A percentile compares a stretch with the other conserved stretches of the same genome.
Conservation (phyloP, 2,888 invertebrate genomes). For the Odontothrips loti region DNA sequence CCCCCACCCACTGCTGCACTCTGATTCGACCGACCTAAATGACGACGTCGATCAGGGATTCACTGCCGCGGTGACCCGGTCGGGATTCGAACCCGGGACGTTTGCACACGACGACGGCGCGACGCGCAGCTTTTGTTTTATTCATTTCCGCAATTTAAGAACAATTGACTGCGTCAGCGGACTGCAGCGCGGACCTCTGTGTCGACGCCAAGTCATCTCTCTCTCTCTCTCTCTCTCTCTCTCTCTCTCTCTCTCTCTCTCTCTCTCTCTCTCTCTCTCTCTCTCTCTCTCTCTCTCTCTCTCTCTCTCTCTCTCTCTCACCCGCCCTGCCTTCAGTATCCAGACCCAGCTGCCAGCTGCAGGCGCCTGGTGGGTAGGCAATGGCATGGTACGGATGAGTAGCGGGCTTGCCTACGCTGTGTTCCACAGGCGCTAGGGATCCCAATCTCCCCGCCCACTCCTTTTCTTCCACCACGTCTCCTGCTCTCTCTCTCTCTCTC, state of each 20-base stretch:
- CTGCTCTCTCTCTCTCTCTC: no score
- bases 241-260: neutral
- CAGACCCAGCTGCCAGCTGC: no score
- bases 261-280: neutral
- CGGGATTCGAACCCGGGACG: no score
- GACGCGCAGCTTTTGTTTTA: neutral
- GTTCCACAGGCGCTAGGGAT: no score
- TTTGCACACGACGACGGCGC: neutral
- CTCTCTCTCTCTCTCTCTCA: neutral
- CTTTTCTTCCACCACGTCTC: no score
- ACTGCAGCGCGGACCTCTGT: neutral
- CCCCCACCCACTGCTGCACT: neutral
- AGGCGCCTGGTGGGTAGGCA: no score
- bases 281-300: neutral
- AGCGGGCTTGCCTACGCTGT: no score
- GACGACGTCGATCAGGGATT: neutral
- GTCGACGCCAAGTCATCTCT: neutral
- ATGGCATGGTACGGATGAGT: no score
- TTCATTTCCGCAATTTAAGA: constrained; percentile 6
- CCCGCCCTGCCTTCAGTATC: neutral
- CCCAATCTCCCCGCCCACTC: no score
- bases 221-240: neutral
- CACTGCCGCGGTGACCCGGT: neutral
- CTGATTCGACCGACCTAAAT: neutral
- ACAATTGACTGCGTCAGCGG: neutral